phyloP scores from a whole-genome alignment of 2,113 vertebrate genomes.

The Chlorocebus sabaeus region DNA sequence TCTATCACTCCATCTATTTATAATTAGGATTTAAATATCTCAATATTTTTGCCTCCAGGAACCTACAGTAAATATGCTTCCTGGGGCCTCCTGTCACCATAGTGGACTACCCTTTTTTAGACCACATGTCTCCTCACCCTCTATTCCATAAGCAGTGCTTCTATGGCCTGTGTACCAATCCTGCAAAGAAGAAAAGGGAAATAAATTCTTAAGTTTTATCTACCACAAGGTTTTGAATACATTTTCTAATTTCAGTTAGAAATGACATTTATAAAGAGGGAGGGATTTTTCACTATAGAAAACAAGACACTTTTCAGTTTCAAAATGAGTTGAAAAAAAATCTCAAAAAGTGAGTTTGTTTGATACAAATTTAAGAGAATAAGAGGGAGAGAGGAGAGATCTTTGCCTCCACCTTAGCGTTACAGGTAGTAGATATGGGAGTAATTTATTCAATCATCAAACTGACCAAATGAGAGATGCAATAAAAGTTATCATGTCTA shows the following conservation, averaged over 20 bases:
- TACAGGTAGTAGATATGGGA: background rate
- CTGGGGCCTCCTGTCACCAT: too few species aligned
- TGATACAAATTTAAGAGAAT: background rate
- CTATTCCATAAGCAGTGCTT: background rate
- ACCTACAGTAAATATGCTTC: background rate
- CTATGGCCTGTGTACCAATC: background rate
- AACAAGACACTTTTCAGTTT: background rate
- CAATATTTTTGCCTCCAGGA: background rate
- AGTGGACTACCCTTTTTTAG: background rate
- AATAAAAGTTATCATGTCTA: background rate
- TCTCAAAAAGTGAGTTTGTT: background rate
- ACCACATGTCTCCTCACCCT: background rate
- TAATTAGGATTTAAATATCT: background rate
- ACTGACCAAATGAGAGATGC: background rate
- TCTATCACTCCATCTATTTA: background rate
- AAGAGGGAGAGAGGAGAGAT: background rate
- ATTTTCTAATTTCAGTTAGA: background rate
- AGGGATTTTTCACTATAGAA: background rate
- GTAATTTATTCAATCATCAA: background rate
- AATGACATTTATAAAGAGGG: background rate
- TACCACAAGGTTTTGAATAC: background rate
- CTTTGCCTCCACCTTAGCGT: background rate
- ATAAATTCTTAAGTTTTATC: background rate
- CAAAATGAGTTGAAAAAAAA: background rate
- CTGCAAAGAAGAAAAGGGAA: background rate